Conservation (phyloP, 2,113 vertebrate genomes). For the Pachycephala philippinensis region DNA sequence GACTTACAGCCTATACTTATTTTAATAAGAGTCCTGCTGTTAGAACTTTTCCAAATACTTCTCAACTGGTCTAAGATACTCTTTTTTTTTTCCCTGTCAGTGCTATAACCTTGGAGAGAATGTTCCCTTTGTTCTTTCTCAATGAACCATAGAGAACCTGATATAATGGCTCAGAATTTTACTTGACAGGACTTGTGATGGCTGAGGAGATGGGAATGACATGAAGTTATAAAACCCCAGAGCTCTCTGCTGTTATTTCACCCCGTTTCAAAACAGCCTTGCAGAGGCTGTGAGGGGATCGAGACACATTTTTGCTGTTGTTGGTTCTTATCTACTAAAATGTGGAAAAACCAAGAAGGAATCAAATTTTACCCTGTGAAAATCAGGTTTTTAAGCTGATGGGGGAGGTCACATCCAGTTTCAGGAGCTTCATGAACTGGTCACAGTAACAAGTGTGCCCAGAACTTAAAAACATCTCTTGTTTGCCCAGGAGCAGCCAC, state of each 20-base stretch:
- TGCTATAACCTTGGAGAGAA: constrained; percentile 44
- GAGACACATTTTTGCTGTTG: neutral
- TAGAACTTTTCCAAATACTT: constrained; percentile 37
- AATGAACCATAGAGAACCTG: constrained; percentile 50
- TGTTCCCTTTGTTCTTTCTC: constrained; percentile 60
- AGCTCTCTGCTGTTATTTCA: neutral
- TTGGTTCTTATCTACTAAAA: neutral
- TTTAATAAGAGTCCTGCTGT: constrained; percentile 48
- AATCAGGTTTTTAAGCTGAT: neutral
- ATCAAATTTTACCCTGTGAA: neutral
- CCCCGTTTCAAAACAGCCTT: neutral
- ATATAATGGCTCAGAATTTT: constrained; percentile 36
- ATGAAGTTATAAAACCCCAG: neutral
- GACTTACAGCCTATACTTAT: constrained; percentile 33
- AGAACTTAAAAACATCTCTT: neutral
- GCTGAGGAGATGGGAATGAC: constrained; percentile 1
- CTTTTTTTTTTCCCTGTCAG: neutral
- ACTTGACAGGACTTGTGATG: constrained; percentile 24
- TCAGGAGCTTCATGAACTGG: neutral
- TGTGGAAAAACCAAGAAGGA: neutral
- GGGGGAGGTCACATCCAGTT: neutral
- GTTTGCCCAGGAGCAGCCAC: neutral
- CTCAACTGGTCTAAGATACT: neutral
- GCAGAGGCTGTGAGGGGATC: neutral
- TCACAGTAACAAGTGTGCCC: neutral